Conservation (phyloP, 92 coral and sea anemone genomes). For the Parazoanthus swiftii region DNA sequence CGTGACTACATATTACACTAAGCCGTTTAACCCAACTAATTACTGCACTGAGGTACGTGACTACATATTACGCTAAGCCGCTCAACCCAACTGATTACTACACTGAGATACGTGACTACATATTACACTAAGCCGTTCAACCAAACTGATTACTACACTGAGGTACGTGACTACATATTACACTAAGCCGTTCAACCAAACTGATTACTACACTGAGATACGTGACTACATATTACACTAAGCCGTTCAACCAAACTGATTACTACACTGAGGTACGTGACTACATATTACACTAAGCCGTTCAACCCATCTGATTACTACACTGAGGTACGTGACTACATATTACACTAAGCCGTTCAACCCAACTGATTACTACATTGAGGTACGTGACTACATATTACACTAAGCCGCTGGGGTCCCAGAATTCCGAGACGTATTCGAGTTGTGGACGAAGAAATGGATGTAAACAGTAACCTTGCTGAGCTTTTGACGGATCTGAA, state of each 20-base stretch:
- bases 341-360: slow-evolving; percentile 1
- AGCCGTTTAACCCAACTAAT: slow-evolving; percentile 8
- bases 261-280: too few relatives aligned
- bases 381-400: too few relatives aligned
- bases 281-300: slow-evolving; percentile 7
- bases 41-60: too few relatives aligned
- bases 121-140: slow-evolving; percentile 45
- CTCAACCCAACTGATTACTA: slow-evolving; percentile 40
- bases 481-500: neutral
- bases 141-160: slow-evolving; percentile 36
- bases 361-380: slow-evolving; percentile 29
- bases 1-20: too few relatives aligned
- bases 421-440: neutral
- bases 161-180: too few relatives aligned
- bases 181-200: neutral
- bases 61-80: slow-evolving; percentile 39
- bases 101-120: slow-evolving; percentile 50
- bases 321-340: too few relatives aligned
- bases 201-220: slow-evolving; percentile 57
- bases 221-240: slow-evolving; percentile 46
- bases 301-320: slow-evolving; percentile 30
- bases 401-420: neutral
- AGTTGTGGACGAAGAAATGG: neutral
- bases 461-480: neutral
- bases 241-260: neutral